Conservation (phyloP, 2,113 vertebrate species). For the Burhinus bistriatus region DNA sequence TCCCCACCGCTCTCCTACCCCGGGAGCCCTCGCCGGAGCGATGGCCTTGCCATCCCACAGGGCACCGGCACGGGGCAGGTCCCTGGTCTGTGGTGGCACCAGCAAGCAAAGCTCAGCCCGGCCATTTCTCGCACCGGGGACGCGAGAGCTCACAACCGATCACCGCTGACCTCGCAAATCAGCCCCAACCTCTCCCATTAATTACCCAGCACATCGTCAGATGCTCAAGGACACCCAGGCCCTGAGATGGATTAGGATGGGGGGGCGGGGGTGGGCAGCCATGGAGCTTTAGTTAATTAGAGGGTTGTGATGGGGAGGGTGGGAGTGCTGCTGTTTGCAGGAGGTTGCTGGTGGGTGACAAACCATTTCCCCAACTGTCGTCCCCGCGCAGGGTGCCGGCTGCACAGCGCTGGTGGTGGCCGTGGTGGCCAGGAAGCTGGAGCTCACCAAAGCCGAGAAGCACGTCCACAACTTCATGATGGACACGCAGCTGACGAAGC, state of each 20-base stretch:
- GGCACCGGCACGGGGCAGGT: background rate
- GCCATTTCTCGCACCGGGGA: accelerated
- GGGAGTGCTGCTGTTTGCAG: too few species aligned
- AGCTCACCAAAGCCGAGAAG: constrained; percentile 98
- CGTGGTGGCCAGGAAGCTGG: constrained; percentile 97
- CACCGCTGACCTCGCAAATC: background rate
- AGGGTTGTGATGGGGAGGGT: background rate
- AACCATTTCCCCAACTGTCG: background rate
- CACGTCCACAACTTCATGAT: constrained; percentile 99
- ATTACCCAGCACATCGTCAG: background rate
- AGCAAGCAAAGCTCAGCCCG: background rate
- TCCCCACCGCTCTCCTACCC: background rate
- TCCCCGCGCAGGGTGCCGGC: constrained; percentile 84
- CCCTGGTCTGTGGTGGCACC: background rate
- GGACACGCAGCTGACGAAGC: constrained; percentile 97
- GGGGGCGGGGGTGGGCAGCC: too few species aligned
- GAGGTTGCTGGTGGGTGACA: background rate
- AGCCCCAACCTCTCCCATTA: background rate
- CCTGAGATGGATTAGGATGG: background rate
- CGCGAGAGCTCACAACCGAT: background rate
- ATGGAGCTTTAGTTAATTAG: background rate
- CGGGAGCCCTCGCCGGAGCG: too few species aligned
- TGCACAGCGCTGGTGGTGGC: constrained; percentile 97
- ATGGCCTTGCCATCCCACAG: background rate
- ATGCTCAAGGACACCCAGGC: background rate